Base-by-base conservation (phyloP, 2,888 invertebrate genomes). In the Rhagium mordax region DNA sequence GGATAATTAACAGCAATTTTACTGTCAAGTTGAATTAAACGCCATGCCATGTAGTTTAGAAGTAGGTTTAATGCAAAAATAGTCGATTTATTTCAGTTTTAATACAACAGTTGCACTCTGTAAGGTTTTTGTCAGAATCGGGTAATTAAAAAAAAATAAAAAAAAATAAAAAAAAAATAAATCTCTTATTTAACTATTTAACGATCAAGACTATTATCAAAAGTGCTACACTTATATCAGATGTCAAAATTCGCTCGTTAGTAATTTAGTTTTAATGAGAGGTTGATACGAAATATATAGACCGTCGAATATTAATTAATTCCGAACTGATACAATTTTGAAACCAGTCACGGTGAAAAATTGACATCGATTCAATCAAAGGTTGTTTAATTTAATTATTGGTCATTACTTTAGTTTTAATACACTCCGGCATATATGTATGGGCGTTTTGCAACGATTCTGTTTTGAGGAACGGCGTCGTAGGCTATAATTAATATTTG, bases 401-500 rank as follows among this genome's bases (percentile, higher is more conserved):
- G 13, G 24, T n/a, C 24, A n/a, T 24, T 24, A 15, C 10, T 55
- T 55, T 55, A 55, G 0, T 55, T 55, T 27, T 55, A n/a, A 24
- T 55, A 24, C n/a, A 15, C 24, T 13, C 2, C 10, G 18, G 18
- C 18, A 27, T 24, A 55, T 27, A n/a, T n/a, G n/a, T 55, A 21
- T 55, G 13, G 24, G 21, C 24, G 24, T 55, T 55, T 55, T 55
- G 24, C 55, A 55, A 55, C 24, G 10, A 27, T 10, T 55, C n/a
- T 21, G n/a, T 27, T 24, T 55, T 55, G 24, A 24, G 55, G 24
- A 55, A 55, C 55, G 15, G 55, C n/a, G 20, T 55, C n/a, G 15
- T 24, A n/a, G 24, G 21, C 15, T 55, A 24, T 55, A 55, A 55
- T 55, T 55, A 55, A 24, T 55, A 24, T 55, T 24, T 24, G 55